phyloP scores from a whole-genome alignment of 1,140 invertebrate genomes.

The Meloidogyne floridensis region DNA sequence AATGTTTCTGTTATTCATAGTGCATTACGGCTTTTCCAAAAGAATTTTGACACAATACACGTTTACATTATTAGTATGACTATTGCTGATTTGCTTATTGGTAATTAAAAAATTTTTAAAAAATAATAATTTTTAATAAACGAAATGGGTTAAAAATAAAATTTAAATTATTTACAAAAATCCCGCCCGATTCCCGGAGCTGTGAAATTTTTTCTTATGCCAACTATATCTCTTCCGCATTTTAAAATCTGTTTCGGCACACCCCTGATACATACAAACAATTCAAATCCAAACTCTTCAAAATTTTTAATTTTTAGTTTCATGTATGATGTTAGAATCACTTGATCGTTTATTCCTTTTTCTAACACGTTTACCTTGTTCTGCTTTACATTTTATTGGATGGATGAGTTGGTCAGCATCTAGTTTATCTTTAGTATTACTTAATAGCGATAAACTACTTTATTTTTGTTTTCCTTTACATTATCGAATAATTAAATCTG shows the following conservation, averaged over 20 bases:
- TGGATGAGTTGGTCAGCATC: conserved; percentile 28
- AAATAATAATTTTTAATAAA: background rate
- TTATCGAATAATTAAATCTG: conserved; percentile 30
- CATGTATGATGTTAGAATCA: conserved; percentile 23
- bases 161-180: too few relatives aligned
- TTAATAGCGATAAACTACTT: conserved; percentile 29
- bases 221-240: too few relatives aligned
- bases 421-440: conserved; percentile 28
- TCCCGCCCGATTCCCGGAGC: too few relatives aligned
- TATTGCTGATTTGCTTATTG: conserved; percentile 20
- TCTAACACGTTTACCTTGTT: conserved; percentile 14
- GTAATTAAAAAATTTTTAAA: background rate
- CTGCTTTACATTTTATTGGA: conserved; percentile 21
- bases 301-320: conserved; percentile 20
- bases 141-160: too few relatives aligned
- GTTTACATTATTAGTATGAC: conserved; percentile 33
- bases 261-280: too few relatives aligned
- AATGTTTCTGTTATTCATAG: conserved; percentile 20
- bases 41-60: conserved; percentile 28
- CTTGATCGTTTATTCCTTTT: conserved; percentile 13
- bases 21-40: background rate
- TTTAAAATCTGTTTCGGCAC: too few relatives aligned
- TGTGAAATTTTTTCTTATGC: too few relatives aligned
- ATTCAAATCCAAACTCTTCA: too few relatives aligned
- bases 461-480: conserved; percentile 30